Conservation (phyloP, 37 sponge, comb jelly and placozoan species). For the Chondrilla cf. caribensis region DNA sequence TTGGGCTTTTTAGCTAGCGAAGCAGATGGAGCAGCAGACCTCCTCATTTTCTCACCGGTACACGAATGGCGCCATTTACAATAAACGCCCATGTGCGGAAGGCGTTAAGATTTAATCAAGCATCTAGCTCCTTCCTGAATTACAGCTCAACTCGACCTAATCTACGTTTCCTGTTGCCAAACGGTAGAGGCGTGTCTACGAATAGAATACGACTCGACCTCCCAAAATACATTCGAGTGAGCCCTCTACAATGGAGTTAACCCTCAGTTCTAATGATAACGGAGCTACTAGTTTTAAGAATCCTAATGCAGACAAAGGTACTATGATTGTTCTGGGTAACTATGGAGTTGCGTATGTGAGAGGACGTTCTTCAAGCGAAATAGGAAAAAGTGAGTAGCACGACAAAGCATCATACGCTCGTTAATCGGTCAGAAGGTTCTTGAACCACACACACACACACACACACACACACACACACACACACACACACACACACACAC, state of each 20-base stretch:
- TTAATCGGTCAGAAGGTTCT: too few species aligned
- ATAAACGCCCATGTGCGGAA: background rate
- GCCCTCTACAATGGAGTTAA: background rate
- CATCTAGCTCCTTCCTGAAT: too few species aligned
- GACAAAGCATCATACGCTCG: background rate
- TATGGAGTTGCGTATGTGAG: slow-evolving; percentile 7
- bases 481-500: background rate
- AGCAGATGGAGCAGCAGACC: slow-evolving; percentile 76
- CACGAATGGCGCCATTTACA: background rate
- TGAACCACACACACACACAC: too few species aligned
- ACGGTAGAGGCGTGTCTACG: too few species aligned
- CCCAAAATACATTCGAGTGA: too few species aligned
- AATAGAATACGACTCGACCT: too few species aligned
- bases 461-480: background rate
- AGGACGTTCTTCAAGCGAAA: background rate
- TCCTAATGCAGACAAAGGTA: background rate
- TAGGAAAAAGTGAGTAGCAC: slow-evolving; percentile 18
- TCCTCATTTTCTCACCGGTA: slow-evolving; percentile 40
- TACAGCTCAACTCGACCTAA: too few species aligned
- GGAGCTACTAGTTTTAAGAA: background rate
- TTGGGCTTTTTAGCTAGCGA: slow-evolving; percentile 39
- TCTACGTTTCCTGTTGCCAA: too few species aligned
- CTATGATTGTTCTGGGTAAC: slow-evolving; percentile 10
- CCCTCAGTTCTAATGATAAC: background rate
- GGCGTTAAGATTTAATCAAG: too few species aligned